These are phyloP conservation scores for Stichodactyla mertensii DNA, from an alignment of 64 coral and sea anemone species.

Conservation along the genomic window DNA sequence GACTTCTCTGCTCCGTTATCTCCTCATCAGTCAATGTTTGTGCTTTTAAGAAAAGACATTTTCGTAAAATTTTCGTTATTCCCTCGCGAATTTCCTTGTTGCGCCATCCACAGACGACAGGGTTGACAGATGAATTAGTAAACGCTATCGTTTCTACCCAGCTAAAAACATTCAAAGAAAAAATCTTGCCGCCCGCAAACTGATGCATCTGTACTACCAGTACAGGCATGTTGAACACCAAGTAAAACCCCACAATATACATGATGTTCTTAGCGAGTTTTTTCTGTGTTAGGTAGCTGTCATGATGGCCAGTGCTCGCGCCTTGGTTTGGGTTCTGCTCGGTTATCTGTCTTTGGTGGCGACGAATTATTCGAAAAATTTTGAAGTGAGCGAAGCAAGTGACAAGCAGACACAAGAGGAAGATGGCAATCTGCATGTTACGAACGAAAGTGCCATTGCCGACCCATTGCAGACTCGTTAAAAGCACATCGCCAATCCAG, in stretches of 20 bases:
- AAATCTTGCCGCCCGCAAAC: constrained; percentile 14
- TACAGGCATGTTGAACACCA: constrained; percentile 54
- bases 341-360: constrained; percentile 25
- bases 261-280: constrained; percentile 36
- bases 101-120: constrained; percentile 57
- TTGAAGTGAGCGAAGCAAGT: constrained; percentile 32
- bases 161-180: constrained; percentile 55
- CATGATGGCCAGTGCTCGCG: background rate
- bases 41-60: background rate
- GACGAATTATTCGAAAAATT: constrained; percentile 31
- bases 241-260: constrained; percentile 55
- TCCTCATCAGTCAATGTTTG: background rate
- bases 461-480: constrained; percentile 59
- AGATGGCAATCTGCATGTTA: constrained; percentile 40
- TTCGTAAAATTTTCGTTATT: background rate
- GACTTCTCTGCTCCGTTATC: background rate
- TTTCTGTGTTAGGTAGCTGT: background rate
- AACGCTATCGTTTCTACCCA: constrained; percentile 71
- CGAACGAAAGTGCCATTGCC: constrained; percentile 29
- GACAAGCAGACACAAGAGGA: constrained; percentile 29
- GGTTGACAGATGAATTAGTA: constrained; percentile 55
- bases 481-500: constrained; percentile 51
- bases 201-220: constrained; percentile 55
- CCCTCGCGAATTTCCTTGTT: constrained; percentile 22
- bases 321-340: constrained; percentile 7